Evolutionary conservation across 2,888 invertebrate genomes (phyloP).

Genomic region (Limnephilus marmoratus): DNA sequence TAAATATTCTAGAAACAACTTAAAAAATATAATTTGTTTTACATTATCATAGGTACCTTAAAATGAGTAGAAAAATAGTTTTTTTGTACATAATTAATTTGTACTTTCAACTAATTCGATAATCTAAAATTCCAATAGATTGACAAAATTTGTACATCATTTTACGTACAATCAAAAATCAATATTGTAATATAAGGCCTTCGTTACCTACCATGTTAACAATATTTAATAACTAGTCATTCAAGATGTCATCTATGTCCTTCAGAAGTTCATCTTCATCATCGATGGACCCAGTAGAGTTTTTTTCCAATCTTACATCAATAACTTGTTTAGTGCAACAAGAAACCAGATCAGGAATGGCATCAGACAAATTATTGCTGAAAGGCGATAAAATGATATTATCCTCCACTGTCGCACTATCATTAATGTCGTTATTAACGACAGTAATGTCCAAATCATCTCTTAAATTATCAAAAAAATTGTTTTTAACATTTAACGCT

Average conservation of each 20-base stretch:
- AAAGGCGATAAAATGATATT: not conserved
- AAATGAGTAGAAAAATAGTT: not conserved
- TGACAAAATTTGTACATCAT: not conserved
- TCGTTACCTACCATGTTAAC: not conserved
- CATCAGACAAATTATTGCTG: slow-evolving; percentile 42
- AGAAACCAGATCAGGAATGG: slow-evolving; percentile 67
- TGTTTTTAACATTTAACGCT: not conserved
- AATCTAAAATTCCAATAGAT: not conserved
- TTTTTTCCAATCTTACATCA: slow-evolving; percentile 14
- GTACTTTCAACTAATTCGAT: not conserved
- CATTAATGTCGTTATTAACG: not conserved
- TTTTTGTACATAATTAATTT: not conserved
- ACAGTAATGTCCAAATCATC: not conserved
- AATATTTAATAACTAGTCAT: slow-evolving; percentile 63
- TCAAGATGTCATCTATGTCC: slow-evolving; percentile 72
- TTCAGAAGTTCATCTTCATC: slow-evolving; percentile 72
- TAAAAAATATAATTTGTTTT: not conserved
- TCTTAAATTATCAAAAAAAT: not conserved
- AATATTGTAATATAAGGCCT: not conserved
- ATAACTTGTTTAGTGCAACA: slow-evolving; percentile 60
- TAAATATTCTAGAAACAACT: not conserved
- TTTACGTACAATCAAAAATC: not conserved
- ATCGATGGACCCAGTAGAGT: slow-evolving; percentile 13
- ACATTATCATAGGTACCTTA: not conserved
- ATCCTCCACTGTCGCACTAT: not conserved